Conservation (phyloP, 1,140 invertebrate genomes). For the Luehdorfia chinensis region DNA sequence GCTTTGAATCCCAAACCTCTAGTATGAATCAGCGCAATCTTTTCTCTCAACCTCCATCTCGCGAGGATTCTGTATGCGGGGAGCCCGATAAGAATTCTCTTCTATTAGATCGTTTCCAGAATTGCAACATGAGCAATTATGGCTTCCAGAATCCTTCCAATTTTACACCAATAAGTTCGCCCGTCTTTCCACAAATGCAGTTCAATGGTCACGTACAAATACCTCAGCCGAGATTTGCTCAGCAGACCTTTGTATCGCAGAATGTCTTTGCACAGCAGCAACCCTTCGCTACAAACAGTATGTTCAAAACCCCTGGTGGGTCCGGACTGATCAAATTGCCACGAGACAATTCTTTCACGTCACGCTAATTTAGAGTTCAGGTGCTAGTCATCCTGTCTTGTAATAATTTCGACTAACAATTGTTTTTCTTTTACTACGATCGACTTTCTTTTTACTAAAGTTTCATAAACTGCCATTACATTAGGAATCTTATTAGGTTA, state of each 20-base stretch:
- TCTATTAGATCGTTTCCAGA: slow-evolving; percentile 49
- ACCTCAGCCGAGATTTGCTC: slow-evolving; percentile 54
- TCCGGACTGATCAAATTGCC: slow-evolving; percentile 59
- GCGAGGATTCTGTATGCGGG: slow-evolving; percentile 63
- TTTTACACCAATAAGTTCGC: slow-evolving; percentile 49
- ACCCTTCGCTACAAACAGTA: slow-evolving; percentile 28
- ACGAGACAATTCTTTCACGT: slow-evolving; percentile 44
- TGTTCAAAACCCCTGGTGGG: slow-evolving; percentile 53
- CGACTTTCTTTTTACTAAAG: slow-evolving; percentile 43
- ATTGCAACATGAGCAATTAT: slow-evolving; percentile 32
- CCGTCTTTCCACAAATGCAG: slow-evolving; percentile 66
- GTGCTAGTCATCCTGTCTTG: slow-evolving; percentile 41
- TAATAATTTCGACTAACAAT: slow-evolving; percentile 34
- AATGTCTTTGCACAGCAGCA: slow-evolving; percentile 37
- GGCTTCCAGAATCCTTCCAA: slow-evolving; percentile 34
- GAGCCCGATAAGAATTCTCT: slow-evolving; percentile 43
- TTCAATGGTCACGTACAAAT: slow-evolving; percentile 67
- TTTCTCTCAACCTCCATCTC: slow-evolving; percentile 65
- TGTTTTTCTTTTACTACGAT: slow-evolving; percentile 45
- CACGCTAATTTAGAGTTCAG: slow-evolving; percentile 37
- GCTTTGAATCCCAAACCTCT: slow-evolving; percentile 72
- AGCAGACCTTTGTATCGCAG: slow-evolving; percentile 35
- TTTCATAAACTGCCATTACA: slow-evolving; percentile 67
- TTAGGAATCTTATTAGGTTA: slow-evolving; percentile 67
- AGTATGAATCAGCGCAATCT: slow-evolving; percentile 61